Conservation (phyloP, 2,888 invertebrate genomes). For the Chymomyza procnemis region DNA sequence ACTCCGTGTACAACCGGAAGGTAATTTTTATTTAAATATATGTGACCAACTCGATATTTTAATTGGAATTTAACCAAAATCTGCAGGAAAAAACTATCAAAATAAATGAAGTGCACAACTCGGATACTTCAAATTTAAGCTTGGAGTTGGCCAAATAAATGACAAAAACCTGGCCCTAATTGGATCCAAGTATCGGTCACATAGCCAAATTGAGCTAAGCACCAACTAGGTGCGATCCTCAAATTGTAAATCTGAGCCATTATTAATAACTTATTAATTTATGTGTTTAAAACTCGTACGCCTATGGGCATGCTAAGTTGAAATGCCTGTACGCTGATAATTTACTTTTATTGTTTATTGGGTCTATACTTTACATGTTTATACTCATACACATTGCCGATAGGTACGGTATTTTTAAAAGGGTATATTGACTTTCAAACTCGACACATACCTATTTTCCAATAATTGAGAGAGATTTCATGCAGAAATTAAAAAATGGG, state of each 20-base stretch:
- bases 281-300: constrained; percentile 60
- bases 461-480: too few relatives aligned
- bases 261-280: constrained; percentile 56
- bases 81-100: too few relatives aligned
- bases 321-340: not conserved
- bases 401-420: not conserved
- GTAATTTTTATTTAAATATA: constrained; percentile 30
- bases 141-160: not conserved
- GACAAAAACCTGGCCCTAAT: not conserved
- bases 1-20: too few relatives aligned
- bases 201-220: too few relatives aligned
- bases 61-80: constrained; percentile 52
- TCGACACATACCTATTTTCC: too few relatives aligned
- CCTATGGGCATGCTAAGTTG: not conserved
- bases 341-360: too few relatives aligned
- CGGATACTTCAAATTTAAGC: not conserved
- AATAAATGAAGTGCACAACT: not conserved
- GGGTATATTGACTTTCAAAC: not conserved
- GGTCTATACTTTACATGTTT: constrained; percentile 22
- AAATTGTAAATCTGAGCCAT: not conserved
- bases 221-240: not conserved
- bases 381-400: not conserved
- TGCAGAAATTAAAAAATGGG: too few relatives aligned
- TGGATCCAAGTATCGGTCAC: too few relatives aligned
- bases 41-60: constrained; percentile 50